Conservation (phyloP, 2,888 invertebrate genomes). For the Ophion obscuratus region DNA sequence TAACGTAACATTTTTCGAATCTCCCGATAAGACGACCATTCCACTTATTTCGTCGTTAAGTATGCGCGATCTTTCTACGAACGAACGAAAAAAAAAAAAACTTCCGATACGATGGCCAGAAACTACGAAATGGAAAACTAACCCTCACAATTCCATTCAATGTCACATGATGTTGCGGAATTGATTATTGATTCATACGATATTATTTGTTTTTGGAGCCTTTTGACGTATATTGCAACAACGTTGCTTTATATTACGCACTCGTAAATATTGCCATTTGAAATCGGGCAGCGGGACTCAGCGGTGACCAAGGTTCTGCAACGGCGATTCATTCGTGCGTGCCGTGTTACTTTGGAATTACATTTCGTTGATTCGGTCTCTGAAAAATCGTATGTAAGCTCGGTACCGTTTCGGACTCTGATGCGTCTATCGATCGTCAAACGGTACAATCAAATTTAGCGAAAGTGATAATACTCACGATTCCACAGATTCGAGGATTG, state of each 20-base stretch:
- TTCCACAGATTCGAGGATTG: too few species aligned
- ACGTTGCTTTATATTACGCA: background rate
- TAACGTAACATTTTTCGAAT: slow-evolving; percentile 22
- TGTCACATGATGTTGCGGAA: slow-evolving; percentile 2
- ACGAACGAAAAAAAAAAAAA: background rate
- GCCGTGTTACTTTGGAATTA: background rate
- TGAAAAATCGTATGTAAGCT: background rate
- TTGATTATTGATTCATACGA: too few species aligned
- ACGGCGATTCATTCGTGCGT: background rate
- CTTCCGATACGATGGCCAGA: background rate
- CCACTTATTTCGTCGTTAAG: background rate
- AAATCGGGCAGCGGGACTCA: background rate
- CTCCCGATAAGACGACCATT: background rate
- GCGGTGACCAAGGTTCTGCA: background rate
- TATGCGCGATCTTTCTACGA: background rate
- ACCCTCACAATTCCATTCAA: slow-evolving; percentile 22
- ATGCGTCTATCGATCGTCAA: background rate
- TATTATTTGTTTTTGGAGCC: background rate
- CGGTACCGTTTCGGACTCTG: background rate
- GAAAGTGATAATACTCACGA: background rate
- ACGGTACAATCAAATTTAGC: background rate
- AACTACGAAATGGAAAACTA: slow-evolving; percentile 24
- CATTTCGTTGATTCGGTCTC: background rate
- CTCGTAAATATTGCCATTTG: background rate
- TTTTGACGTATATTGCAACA: background rate